Base-by-base conservation (phyloP, 2,113 vertebrate genomes). In the Bombycilla garrulus region DNA sequence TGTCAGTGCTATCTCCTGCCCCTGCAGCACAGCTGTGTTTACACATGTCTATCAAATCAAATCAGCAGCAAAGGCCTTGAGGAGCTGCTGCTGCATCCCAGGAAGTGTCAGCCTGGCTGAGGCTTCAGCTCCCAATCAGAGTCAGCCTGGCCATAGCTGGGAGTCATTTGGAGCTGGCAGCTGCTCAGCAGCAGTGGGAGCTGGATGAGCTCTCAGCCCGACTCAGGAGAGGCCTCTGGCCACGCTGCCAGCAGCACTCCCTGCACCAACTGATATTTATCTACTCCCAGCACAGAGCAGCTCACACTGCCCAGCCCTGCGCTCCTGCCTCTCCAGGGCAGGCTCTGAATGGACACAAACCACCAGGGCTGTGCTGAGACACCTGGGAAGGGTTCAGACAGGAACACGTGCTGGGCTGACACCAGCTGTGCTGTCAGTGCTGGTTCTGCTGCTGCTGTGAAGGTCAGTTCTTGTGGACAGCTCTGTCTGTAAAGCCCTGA, bases 81-180 rank as follows among this genome's bases (percentile, higher is more conserved):
- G 79, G 65, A 88, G 51, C 57, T 35, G 44, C 57, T 35, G 44
- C 29, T 72, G 62, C 82, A 53, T 15, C 62, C 8, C 28, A 88
- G 58, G n/a, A 76, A 57, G n/a, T 14, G 64, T 54, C 48, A 57
- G 90, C 44, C 72, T 79, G 56, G 61, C 78, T 64, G 61, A 90
- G 60, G 45, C 72, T 89, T 42, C 45, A 44, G 15, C 51, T 92
- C 64, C 57, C 67, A 50, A 62, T 33, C 77, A 51, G 51, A 85
- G 28, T 85, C 81, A 90, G 78, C 66, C n/a, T 73, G 82, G 70
- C 1, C 1, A 31, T 70, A 80, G 80, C 67, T 88, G 80, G 48
- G 77, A 90, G 79, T 58, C 29, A 81, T 71, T 70, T 62, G 67
- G 56, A 96, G 50, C 80, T 95, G 91, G 80, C 95, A 86, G 88